Evolutionary conservation across 2,113 vertebrate species (phyloP), one percentile per base, ranked within the genome.

Genomic region (Periophthalmus modestus): DNA sequence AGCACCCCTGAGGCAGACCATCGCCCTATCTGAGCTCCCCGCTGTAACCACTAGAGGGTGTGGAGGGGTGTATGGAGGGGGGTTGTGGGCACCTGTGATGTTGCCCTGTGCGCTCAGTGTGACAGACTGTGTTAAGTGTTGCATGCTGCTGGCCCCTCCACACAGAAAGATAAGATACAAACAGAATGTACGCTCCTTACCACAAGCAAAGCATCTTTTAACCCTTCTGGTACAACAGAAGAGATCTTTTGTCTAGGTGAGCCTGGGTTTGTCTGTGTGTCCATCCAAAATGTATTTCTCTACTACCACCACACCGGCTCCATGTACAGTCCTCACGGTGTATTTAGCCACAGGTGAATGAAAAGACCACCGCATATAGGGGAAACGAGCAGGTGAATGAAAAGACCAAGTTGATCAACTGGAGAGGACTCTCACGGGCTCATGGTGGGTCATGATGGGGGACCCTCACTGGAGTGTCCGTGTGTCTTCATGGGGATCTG

Each of bases 1-100:
- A 73, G 78, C 82, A 81, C 87, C 85, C 88, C 69, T 47, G 79
- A 83, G 85, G 83, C 83, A 59, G 78, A 72, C 82, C 78, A 68
- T 63, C 12, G 18, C 80, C 74, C 83, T 59, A 33, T 78, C 75
- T 70, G 48, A 79, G 80, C 78, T 77, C 72, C 59, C 23, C 73
- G 13, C 58, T 74, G 73, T 71, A 47, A 69, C 77, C 76, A 68
- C 50, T 72, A 66, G 28, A 68, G 80, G 81, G 72, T 81, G 69
- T 66, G 57, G 65, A 73, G 67, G 33, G 52, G n/a, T 73, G 28
- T 28, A 28, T 28, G 28, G 28, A 9, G 36, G 39, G 39, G 39
- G 39, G 34, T 75, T 68, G 52, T 68, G 71, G 18, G 67, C 77
- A 84, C 78, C 77, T 84, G 74, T 72, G 21, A n/a, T 52, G 36